phyloP scores from a whole-genome alignment of 2,113 vertebrate species.

The Pyrgilauda ruficollis region DNA sequence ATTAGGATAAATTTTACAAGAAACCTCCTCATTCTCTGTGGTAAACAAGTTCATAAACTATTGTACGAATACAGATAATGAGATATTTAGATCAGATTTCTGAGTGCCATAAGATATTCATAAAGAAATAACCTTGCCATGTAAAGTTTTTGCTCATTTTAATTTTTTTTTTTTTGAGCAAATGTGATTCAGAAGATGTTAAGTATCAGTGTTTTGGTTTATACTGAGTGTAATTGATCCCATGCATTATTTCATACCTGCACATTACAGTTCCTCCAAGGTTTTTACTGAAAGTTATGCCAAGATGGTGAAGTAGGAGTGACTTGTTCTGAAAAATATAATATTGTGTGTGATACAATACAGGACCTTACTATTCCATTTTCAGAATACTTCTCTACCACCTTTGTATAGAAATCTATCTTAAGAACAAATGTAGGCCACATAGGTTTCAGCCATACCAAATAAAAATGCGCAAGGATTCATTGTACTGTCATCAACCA shows the following conservation, averaged over 20 bases:
- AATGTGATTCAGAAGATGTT: background rate
- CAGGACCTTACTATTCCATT: background rate
- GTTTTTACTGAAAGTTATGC: background rate
- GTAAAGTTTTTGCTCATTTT: background rate
- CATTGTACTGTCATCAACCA: background rate
- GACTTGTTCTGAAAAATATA: background rate
- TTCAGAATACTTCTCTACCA: background rate
- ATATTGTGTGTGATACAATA: background rate
- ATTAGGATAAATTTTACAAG: background rate
- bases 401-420: background rate
- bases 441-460: background rate
- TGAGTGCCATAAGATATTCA: background rate
- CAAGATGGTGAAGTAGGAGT: background rate
- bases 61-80: background rate
- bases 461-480: background rate
- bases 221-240: background rate
- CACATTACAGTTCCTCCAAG: background rate
- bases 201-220: background rate
- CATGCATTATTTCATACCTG: background rate
- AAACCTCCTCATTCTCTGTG: background rate
- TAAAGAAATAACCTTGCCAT: background rate
- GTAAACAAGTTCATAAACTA: background rate
- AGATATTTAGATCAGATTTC: constrained; percentile 1
- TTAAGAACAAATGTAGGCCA: background rate
- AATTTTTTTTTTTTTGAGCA: background rate